Evolutionary conservation across 2,888 invertebrate species (phyloP), one percentile per base, ranked within the genome.

Genomic region (Oligia strigilis): DNA sequence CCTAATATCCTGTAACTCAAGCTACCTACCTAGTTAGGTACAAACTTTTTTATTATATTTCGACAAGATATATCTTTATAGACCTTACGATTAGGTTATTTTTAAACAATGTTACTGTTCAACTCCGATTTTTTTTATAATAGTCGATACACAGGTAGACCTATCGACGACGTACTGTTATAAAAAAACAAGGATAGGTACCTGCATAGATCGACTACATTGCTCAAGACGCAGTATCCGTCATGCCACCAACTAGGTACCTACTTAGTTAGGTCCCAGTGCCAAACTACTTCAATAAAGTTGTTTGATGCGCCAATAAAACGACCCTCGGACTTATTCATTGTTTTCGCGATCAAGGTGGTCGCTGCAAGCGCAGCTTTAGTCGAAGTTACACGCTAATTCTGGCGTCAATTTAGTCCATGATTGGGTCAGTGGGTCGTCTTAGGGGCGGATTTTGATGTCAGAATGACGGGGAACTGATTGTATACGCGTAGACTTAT

Each of bases 311-410:
- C 23, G 60, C 71, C 62, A 71, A 62, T 71, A 40, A 71, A 62
- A n/a, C n/a, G 19, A 43, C 40, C n/a, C n/a, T 75, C 29, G 9
- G 19, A 14, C n/a, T 19, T 46, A 46, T 52, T 29, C 9, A 23
- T 52, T 11, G 14, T n/a, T 72, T 49, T 40, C 23, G 80, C 17
- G 29, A 43, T 55, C 19, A 4, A 19, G 65, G 43, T 66, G 14
- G 6, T 65, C 14, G 29, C 43, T 36, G 60, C 43, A 65, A 76
- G 40, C 64, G 46, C 46, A 76, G 46, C 23, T 76, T 62, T 46
- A 46, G 46, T 13, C 13, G 13, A 13, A 49, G 49, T 49, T 49
- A 49, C 49, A 49, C 49, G 49, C 49, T 13, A 13, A 49, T 13
- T 49, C 49, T 49, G 49, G 49, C 49, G 4, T 13, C 49, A 49